A percentile compares a stretch with the other conserved stretches of the same genome.
Evolutionary conservation across 1,140 invertebrate species (phyloP).

Genomic region (Trinorchestia longiramus): DNA sequence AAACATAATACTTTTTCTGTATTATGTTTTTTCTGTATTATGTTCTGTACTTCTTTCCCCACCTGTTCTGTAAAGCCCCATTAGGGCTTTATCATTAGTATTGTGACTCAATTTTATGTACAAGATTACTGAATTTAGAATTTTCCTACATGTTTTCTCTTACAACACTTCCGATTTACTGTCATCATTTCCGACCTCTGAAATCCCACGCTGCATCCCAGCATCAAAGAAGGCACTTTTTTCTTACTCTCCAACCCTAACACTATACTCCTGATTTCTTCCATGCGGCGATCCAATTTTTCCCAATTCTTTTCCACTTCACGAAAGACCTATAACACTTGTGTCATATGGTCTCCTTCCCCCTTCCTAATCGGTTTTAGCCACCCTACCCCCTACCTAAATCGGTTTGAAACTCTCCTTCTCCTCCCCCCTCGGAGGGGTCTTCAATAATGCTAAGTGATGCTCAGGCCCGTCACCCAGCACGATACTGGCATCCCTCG

Average conservation of each 20-base stretch:
- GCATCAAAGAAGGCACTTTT: neutral
- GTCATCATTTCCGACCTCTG: neutral
- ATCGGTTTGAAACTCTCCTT: neutral
- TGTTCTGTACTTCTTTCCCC: too few relatives aligned
- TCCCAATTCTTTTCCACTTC: neutral
- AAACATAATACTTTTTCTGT: too few relatives aligned
- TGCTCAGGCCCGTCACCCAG: neutral
- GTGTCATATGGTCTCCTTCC: neutral
- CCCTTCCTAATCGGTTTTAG: neutral
- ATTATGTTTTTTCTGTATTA: too few relatives aligned
- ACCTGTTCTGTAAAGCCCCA: neutral
- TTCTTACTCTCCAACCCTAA: neutral
- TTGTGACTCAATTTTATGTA: too few relatives aligned
- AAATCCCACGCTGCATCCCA: neutral
- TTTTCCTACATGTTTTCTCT: neutral
- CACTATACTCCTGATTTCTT: neutral
- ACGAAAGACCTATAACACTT: neutral
- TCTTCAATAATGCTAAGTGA: conserved; percentile 9
- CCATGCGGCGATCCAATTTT: neutral
- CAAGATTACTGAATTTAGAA: neutral
- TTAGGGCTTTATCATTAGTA: neutral
- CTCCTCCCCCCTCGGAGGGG: neutral
- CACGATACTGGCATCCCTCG: neutral
- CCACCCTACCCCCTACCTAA: neutral
- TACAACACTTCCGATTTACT: neutral